A percentile compares a stretch with the other conserved stretches of the same genome.
phyloP scores from a whole-genome alignment of 53 echinoderm and acorn worm species.

The Paelopatides confundens region DNA sequence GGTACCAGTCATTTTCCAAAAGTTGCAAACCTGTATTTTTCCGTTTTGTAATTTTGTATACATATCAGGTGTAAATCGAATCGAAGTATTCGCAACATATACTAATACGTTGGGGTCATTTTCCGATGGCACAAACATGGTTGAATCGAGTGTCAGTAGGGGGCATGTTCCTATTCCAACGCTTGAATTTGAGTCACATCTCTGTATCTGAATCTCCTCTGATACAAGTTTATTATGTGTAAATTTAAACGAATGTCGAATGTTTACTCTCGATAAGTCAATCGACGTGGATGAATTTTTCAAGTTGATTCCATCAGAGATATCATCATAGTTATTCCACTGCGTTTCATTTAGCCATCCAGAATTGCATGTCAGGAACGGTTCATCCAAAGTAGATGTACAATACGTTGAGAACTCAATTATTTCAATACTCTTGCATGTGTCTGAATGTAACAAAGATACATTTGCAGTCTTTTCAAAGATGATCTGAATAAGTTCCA shows the following conservation, averaged over 20 bases:
- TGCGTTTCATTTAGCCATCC: background rate
- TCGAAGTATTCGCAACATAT: background rate
- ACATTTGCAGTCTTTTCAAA: background rate
- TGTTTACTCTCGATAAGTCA: background rate
- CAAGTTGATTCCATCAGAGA: background rate
- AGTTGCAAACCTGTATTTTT: background rate
- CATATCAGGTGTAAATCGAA: constrained; percentile 18
- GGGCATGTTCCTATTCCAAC: background rate
- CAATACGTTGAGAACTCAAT: background rate
- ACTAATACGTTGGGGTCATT: background rate
- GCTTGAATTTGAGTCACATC: background rate
- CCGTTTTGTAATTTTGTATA: background rate
- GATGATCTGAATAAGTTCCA: background rate
- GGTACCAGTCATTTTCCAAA: background rate
- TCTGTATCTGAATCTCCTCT: background rate
- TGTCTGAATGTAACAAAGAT: background rate
- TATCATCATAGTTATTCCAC: background rate
- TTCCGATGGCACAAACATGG: background rate
- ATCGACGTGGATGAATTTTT: background rate
- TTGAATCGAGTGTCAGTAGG: background rate
- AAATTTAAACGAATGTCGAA: constrained; percentile 2
- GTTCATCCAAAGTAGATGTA: background rate
- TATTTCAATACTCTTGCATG: background rate
- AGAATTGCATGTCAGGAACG: background rate
- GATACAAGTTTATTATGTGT: background rate